Base-by-base conservation (phyloP, 1,140 invertebrate genomes). In the Heliothis virescens region DNA sequence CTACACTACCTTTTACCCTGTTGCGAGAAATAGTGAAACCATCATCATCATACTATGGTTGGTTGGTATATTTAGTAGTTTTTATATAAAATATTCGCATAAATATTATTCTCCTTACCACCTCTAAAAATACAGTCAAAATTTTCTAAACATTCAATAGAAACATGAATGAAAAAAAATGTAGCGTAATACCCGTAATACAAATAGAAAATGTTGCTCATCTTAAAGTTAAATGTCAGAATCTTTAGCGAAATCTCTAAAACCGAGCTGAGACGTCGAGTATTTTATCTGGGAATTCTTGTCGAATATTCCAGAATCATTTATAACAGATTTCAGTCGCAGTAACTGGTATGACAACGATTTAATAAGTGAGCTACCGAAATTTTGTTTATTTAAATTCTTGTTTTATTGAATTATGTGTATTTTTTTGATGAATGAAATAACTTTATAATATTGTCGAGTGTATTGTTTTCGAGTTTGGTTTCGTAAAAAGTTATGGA, bases 331-430 rank as follows among this genome's bases (percentile, higher is more conserved):
- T 21, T 16, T 13, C 16, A 16, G 41, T 4, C 7, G 4, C 16
- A n/a, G n/a, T 48, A 18, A 18, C 16, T 11, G 41, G 47, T 67
- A 48, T 48, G 63, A 18, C 16, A 48, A 67, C 63, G 47, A 67
- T 67, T 21, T 67, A 18, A 67, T 67, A 67, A 67, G 63, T 12
- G 16, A 18, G 41, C 47, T 67, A 67, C 63, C 62, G n/a, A 47
- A n/a, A 47, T 48, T 67, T 11, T 48, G 41, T 48, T 67, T 67
- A 41, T 67, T 67, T 67, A 18, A 67, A 67, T 67, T 67, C 41
- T 41, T 48, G 12, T 41, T 9, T 48, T 67, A 67, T 67, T 18
- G 41, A 12, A 48, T 67, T 67, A 1, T 34, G 29, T 47, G 41
- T 65, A 7, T 67, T 12, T 67, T 11, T 41, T 16, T 48, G 5